These are phyloP conservation scores for Crotalus helleri DNA, from an alignment of 2,113 vertebrate genomes.

Conservation along the genomic window DNA sequence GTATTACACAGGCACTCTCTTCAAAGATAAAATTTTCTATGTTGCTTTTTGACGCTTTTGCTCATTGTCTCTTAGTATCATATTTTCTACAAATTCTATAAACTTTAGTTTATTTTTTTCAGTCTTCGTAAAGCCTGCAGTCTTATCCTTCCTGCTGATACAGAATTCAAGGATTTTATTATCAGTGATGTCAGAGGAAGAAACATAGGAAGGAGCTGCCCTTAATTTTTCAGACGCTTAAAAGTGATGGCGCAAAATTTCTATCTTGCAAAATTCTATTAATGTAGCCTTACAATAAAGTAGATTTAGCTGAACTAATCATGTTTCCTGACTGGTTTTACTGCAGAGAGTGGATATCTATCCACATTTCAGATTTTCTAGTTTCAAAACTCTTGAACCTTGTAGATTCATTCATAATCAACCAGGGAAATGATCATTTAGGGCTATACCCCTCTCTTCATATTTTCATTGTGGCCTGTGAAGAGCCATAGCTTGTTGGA, in stretches of 20 bases:
- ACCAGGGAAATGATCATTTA: background rate
- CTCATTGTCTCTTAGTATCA: background rate
- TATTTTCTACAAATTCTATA: background rate
- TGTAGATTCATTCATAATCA: background rate
- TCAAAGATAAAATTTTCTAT: background rate
- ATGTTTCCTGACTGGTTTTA: background rate
- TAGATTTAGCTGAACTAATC: background rate
- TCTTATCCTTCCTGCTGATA: background rate
- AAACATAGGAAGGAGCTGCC: background rate
- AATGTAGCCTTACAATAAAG: background rate
- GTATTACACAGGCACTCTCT: background rate
- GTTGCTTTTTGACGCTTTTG: background rate
- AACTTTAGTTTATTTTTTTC: background rate
- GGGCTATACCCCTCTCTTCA: background rate
- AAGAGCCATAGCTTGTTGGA: background rate
- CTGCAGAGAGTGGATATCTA: background rate
- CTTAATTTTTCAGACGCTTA: background rate
- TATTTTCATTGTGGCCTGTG: background rate
- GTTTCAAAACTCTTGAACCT: background rate
- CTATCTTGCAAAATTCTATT: background rate
- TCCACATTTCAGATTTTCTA: background rate
- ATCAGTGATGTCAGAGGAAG: background rate
- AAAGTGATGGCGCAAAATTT: background rate
- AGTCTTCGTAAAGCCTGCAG: background rate
- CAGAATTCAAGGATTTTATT: constrained; percentile 2